Evolutionary conservation across 2,113 vertebrate genomes (phyloP), one percentile per base, ranked within the genome.

Genomic region (Propithecus coquereli): DNA sequence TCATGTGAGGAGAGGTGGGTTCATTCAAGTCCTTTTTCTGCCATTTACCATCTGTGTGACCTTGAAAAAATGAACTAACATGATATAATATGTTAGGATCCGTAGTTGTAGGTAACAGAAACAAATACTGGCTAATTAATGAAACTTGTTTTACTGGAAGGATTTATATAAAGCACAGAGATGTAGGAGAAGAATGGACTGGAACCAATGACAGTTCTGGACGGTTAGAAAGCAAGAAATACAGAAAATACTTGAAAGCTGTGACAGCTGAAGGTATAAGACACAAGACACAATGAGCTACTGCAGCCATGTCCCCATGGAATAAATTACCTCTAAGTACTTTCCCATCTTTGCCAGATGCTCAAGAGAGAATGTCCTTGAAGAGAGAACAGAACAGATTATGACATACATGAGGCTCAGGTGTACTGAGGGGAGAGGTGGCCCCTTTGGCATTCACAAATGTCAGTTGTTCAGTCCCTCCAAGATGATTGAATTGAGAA

Each of bases 381-480:
- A 88, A 82, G 5, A 25, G 34, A 47, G 18, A 95, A 61, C 3
- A 85, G 73, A 45, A 11, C 52, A 83, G 43, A 90, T 50, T 77
- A 23, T 47, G 54, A 30, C 13, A 43, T 32, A 50, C 4, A 1
- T 47, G 27, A n/a, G 25, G 7, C 20, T 3, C 68, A 66, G 10
- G 3, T 5, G 5, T 32, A 54, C 8, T 57, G 27, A 32, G 3
- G 16, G 20, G 76, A 47, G 3, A 73, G 18, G n/a, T 43, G 7
- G 0, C 3, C 23, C 3, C 1, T 32, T 22, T 4, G 17, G 12
- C 8, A 65, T 43, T 20, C 50, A 77, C 5, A 76, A 0, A 0
- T 43, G 4, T 77, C 74, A 57, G 6, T 32, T 73, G 30, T 47
- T 87, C 8, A 32, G 25, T 90, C 11, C 20, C 37, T 52, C 22